Base-by-base conservation (phyloP, 2,888 invertebrate genomes). In the Nipponacmea schrenckii region DNA sequence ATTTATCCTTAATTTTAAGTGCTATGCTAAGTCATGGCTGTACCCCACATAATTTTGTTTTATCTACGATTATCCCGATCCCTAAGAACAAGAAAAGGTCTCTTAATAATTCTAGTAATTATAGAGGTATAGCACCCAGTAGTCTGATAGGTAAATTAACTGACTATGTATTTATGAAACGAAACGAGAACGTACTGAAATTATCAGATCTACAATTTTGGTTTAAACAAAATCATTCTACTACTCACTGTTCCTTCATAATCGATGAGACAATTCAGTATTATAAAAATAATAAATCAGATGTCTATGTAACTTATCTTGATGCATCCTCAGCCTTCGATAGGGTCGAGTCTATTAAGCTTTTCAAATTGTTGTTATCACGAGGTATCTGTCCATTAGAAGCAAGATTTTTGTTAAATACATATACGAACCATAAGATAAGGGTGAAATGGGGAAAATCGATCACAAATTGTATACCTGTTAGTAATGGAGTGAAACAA, bases 401-500 rank as follows among this genome's bases (percentile, higher is more conserved):
- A 20, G n/a, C 56, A 56, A n/a, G 56, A 10, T 24, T 56, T 24
- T 24, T 56, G n/a, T n/a, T 56, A 15, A 56, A 56, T 17, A 56
- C 24, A 10, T 56, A 56, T 56, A 17, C 17, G 10, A 24, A 56
- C 10, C 56, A 56, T n/a, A 56, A 56, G 17, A n/a, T 56, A 10
- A 56, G 56, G n/a, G 17, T 56, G 10, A 56, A 56, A 24, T 56
- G 56, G 56, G 56, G n/a, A 8, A 56, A 15, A 20, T 10, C 12
- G 8, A 56, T 17, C 17, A 24, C 56, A 10, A 8, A 7, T 15
- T 20, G 62, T 45, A 69, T 75, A 50, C n/a, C 63, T 17, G 64
- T 70, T 26, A 67, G 65, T 20, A 62, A 66, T 44, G 68, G 64
- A 27, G 62, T 66, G 20, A 12, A 68, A 15, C 69, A 75, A 56